These are phyloP conservation scores for Agrochola circellaris DNA, from an alignment of 2,888 invertebrate genomes.

Conservation along the genomic window DNA sequence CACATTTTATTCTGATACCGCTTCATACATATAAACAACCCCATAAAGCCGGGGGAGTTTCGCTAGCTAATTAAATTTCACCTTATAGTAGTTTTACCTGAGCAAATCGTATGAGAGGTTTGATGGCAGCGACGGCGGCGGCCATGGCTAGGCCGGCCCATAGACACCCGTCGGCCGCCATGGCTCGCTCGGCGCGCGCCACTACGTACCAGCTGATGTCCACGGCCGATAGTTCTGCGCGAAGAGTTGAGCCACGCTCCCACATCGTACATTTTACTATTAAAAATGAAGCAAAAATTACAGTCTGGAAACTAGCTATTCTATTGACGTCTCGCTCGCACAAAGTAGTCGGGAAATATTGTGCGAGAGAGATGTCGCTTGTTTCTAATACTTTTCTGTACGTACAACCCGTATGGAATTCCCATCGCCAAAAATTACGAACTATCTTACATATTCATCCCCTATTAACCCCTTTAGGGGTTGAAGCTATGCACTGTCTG, in stretches of 20 bases:
- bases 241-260: constrained; percentile 97
- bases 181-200: constrained; percentile 94
- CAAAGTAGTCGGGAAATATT: no score
- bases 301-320: not conserved
- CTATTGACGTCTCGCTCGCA: not conserved
- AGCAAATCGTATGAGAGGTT: constrained; percentile 80
- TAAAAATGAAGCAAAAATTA: not conserved
- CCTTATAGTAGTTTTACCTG: constrained; percentile 74
- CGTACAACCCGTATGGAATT: not conserved
- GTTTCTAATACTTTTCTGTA: not conserved
- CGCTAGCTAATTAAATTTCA: not conserved
- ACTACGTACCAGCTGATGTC: constrained; percentile 99
- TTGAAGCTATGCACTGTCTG: no score
- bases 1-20: no score
- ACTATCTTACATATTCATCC: not conserved
- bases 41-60: not conserved
- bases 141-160: constrained; percentile 85
- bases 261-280: constrained; percentile 98
- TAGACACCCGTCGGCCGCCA: constrained; percentile 83
- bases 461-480: no score
- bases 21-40: not conserved
- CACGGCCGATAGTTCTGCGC: constrained; percentile 97
- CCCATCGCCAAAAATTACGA: not conserved
- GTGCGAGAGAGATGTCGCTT: not conserved
- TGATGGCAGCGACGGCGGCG: constrained; percentile 80